These are phyloP conservation scores for Caracal caracal DNA, from an alignment of 2,113 vertebrate species.

Conservation along the genomic window DNA sequence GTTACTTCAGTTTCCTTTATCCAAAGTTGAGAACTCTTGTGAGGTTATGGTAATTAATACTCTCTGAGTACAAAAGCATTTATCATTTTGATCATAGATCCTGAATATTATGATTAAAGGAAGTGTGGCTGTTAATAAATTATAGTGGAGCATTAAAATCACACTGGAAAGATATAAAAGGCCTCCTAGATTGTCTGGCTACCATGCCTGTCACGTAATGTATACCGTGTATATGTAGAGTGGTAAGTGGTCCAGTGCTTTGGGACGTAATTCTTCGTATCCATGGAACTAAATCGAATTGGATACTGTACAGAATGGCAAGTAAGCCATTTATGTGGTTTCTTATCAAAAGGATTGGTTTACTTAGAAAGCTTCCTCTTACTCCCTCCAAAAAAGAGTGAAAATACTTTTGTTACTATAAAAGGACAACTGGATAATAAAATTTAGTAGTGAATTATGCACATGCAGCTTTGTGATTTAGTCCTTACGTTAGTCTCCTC, in stretches of 20 bases:
- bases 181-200: neutral
- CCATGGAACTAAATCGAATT: neutral
- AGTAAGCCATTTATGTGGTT: neutral
- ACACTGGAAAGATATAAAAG: neutral
- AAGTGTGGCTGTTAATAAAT: neutral
- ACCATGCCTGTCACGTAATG: too few relatives aligned
- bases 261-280: neutral
- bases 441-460: neutral
- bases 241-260: neutral
- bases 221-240: fast-evolving
- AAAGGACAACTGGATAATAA: neutral
- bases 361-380: slow-evolving; percentile 8
- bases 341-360: neutral
- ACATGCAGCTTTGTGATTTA: neutral
- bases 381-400: neutral
- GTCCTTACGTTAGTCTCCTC: neutral
- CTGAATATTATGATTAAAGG: neutral
- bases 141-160: neutral
- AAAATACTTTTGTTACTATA: neutral
- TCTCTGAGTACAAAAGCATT: neutral
- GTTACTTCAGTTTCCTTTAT: neutral
- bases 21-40: neutral
- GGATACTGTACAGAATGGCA: neutral
- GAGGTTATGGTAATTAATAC: neutral
- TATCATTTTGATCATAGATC: neutral